phyloP scores from a whole-genome alignment of 1,140 invertebrate species.

The Arion vulgaris region DNA sequence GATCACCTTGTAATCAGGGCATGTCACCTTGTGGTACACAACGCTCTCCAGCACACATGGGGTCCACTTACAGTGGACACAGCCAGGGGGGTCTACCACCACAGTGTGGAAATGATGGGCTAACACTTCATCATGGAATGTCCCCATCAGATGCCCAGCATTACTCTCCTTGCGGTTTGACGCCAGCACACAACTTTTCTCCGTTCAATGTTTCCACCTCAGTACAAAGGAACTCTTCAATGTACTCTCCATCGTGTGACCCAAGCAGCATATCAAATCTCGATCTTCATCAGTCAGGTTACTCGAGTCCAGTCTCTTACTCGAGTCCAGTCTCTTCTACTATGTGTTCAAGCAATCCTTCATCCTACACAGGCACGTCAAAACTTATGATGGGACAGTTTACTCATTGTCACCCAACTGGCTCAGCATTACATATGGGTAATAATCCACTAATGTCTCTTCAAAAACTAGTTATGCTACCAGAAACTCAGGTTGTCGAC shows the following conservation, averaged over 20 bases:
- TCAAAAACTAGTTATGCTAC: slow-evolving; percentile 69
- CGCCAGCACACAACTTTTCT: not conserved
- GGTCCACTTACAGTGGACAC: slow-evolving; percentile 12
- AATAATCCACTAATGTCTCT: slow-evolving; percentile 66
- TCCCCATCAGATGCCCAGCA: slow-evolving; percentile 15
- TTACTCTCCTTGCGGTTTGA: slow-evolving; percentile 26
- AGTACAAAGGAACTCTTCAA: not conserved
- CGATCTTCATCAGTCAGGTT: not conserved
- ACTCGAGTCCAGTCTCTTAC: not conserved
- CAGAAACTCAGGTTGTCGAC: slow-evolving; percentile 68
- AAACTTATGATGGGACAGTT: slow-evolving; percentile 1
- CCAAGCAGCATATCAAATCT: not conserved
- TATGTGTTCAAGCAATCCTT: not conserved
- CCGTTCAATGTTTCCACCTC: slow-evolving; percentile 6
- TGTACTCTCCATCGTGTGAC: slow-evolving; percentile 25
- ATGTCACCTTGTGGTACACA: slow-evolving; percentile 36
- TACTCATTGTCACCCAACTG: not conserved
- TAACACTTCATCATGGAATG: slow-evolving; percentile 10
- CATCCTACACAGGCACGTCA: not conserved
- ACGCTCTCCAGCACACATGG: slow-evolving; percentile 26
- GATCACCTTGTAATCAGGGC: slow-evolving; percentile 31
- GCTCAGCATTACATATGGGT: not conserved
- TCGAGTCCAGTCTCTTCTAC: not conserved
- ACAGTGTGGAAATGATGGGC: not conserved
- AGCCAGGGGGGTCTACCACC: slow-evolving; percentile 5